phyloP scores from a whole-genome alignment of 2,113 vertebrate species.

The Dipodomys ordii region DNA sequence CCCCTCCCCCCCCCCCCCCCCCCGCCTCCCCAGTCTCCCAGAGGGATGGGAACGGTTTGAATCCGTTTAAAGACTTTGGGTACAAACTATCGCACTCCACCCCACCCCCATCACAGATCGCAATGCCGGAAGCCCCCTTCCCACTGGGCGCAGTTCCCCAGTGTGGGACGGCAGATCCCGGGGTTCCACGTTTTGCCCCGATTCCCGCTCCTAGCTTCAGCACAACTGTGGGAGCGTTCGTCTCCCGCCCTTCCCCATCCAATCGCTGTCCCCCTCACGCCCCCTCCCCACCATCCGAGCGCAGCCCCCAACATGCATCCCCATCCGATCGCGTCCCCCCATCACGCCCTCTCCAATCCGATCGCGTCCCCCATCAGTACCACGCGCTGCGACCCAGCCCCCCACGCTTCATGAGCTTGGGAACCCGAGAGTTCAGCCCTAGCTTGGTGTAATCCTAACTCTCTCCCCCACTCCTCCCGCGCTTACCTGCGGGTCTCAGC shows the following conservation, averaged over 20 bases:
- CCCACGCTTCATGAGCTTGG: background rate
- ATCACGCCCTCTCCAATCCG: background rate
- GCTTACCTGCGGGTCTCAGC: conserved; percentile 69
- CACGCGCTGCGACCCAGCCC: background rate
- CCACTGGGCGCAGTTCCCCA: background rate
- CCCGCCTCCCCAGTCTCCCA: background rate
- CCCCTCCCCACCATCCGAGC: too few relatives aligned
- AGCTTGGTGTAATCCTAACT: background rate
- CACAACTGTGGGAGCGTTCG: background rate
- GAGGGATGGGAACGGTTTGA: background rate
- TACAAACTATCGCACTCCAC: background rate
- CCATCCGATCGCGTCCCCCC: background rate
- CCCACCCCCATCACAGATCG: background rate
- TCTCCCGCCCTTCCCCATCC: too few relatives aligned
- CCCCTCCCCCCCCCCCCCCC: too few relatives aligned
- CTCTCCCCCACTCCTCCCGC: background rate
- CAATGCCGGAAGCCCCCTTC: background rate
- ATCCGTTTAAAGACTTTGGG: background rate
- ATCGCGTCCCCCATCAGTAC: background rate
- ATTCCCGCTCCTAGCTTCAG: background rate
- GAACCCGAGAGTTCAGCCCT: background rate
- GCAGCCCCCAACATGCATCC: too few relatives aligned
- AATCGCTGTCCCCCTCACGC: too few relatives aligned
- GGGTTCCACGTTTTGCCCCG: background rate
- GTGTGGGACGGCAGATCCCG: background rate